Evolutionary conservation across 2,797 vertebrate genomes (phyloP).

Genomic region (Phataginus tricuspis): DNA sequence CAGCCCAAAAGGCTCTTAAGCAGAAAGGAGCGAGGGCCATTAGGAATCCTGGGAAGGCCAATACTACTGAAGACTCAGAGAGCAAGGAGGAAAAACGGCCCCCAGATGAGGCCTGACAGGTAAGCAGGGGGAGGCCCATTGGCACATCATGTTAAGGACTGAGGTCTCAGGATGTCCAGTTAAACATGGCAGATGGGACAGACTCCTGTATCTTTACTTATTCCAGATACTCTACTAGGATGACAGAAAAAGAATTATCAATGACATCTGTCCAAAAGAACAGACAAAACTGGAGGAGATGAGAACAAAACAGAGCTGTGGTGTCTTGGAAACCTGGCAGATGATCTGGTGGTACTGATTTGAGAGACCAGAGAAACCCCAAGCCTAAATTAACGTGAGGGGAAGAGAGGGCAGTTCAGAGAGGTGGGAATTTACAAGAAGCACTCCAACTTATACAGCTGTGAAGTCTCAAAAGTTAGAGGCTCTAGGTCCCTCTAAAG

Average conservation of each 20-base stretch:
- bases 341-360: neutral
- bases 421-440: neutral
- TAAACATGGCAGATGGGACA: slow-evolving; percentile 11
- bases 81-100: neutral
- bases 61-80: neutral
- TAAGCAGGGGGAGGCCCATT: neutral
- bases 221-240: slow-evolving; percentile 14
- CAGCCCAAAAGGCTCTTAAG: neutral
- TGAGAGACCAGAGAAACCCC: neutral
- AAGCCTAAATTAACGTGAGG: neutral
- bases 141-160: neutral
- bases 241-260: neutral
- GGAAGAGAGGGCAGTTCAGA: neutral
- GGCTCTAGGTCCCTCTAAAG: neutral
- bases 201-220: neutral
- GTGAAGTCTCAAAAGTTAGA: slow-evolving; percentile 3
- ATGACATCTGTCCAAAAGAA: neutral
- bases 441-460: neutral
- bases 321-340: neutral
- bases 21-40: neutral
- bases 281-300: neutral
- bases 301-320: neutral
- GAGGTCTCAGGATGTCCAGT: neutral
- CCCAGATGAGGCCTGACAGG: neutral
- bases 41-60: neutral